These are phyloP conservation scores for Acromyrmex echinatior DNA, from an alignment of 1,140 invertebrate species.

Conservation along the genomic window DNA sequence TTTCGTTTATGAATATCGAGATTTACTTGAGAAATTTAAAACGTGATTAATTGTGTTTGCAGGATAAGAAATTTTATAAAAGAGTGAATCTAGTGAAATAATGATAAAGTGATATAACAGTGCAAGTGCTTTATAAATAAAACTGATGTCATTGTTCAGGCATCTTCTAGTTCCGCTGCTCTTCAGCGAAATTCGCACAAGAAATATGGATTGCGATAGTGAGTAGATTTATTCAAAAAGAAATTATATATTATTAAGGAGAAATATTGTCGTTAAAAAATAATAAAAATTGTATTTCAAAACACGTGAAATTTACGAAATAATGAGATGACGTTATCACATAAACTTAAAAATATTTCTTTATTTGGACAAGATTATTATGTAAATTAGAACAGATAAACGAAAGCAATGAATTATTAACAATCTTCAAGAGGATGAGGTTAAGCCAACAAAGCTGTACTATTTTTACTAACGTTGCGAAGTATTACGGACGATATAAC, in stretches of 20 bases:
- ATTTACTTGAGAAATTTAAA: not conserved
- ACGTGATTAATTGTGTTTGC: not conserved
- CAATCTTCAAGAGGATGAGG: slow-evolving; percentile 2
- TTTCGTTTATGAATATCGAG: not conserved
- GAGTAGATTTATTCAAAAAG: slow-evolving; percentile 6
- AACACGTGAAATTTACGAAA: not conserved
- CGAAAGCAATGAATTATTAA: not conserved
- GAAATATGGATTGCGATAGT: slow-evolving; percentile 14
- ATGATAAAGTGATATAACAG: slow-evolving; percentile 24
- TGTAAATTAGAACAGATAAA: slow-evolving; percentile 11
- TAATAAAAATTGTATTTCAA: not conserved
- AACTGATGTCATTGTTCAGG: slow-evolving; percentile 47
- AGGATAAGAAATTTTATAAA: not conserved
- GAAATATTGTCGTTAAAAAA: not conserved
- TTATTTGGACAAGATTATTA: slow-evolving; percentile 6
- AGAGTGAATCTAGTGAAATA: slow-evolving; percentile 3
- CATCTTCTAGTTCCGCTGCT: not conserved
- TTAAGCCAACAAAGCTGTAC: slow-evolving; percentile 35
- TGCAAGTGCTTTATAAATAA: slow-evolving; percentile 41
- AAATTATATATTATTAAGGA: not conserved
- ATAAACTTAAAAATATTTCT: not conserved
- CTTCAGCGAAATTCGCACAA: not conserved
- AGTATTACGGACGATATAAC: not conserved
- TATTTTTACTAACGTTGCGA: slow-evolving; percentile 31
- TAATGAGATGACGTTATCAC: not conserved